phyloP scores from a whole-genome alignment of 2,797 vertebrate species.

The Pagetopsis macropterus region DNA sequence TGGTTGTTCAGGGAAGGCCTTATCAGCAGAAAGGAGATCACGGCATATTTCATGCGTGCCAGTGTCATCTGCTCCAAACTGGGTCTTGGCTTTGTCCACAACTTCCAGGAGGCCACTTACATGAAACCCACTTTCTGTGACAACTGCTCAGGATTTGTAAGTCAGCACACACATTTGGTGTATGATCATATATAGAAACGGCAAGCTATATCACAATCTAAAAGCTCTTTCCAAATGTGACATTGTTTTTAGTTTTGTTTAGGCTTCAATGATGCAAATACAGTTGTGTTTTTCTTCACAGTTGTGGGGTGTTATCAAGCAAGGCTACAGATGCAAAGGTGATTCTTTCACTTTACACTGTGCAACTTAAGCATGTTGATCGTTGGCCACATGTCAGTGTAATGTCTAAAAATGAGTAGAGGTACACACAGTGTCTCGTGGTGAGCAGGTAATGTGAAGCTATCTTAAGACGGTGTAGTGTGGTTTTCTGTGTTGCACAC shows the following conservation, averaged over 20 bases:
- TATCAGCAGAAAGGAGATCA: conserved; percentile 94
- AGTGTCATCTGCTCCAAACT: conserved; percentile 97
- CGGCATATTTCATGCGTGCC: conserved; percentile 95
- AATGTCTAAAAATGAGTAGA: conserved; percentile 1
- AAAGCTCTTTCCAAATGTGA: background rate
- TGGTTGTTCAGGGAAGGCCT: conserved; percentile 88
- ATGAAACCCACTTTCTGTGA: conserved; percentile 97
- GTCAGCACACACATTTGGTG: conserved; percentile 56
- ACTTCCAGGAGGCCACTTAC: conserved; percentile 96
- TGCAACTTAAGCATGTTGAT: background rate
- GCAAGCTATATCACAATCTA: background rate
- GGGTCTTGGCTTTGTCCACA: conserved; percentile 94
- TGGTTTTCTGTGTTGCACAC: conserved; percentile 69
- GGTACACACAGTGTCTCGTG: conserved; percentile 25
- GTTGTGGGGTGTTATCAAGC: conserved; percentile 98
- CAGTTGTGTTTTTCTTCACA: conserved; percentile 48
- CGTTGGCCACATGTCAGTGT: conserved; percentile 32
- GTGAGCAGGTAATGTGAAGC: conserved; percentile 56
- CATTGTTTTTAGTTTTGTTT: background rate
- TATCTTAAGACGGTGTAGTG: conserved; percentile 43
- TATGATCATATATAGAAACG: background rate
- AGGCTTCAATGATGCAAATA: background rate
- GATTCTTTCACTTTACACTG: conserved; percentile 31
- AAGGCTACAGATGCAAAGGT: conserved; percentile 97
- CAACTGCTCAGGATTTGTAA: conserved; percentile 98